Percentiles rank a stretch among this genome's conserved stretches.
Conservation (phyloP, 2,797 vertebrate genomes). For the Delichon dasypus region DNA sequence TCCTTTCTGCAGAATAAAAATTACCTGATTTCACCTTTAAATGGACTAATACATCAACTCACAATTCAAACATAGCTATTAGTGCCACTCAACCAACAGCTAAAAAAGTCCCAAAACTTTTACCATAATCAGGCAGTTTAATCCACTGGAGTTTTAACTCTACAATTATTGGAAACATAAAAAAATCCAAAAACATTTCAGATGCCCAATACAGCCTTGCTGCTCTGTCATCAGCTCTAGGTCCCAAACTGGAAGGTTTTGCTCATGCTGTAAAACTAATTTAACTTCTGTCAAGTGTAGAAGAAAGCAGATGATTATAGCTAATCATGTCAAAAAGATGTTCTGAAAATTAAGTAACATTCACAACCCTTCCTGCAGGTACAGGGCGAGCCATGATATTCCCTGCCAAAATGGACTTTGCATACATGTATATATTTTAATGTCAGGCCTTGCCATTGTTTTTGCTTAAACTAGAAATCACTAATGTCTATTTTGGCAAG, state of each 20-base stretch:
- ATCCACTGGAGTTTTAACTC: background rate
- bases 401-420: background rate
- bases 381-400: accelerated
- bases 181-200: background rate
- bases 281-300: background rate
- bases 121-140: background rate
- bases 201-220: background rate
- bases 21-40: background rate
- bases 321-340: background rate
- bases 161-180: background rate
- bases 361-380: background rate
- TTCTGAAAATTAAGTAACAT: background rate
- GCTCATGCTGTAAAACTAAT: background rate
- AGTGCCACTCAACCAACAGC: background rate
- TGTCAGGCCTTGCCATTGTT: background rate
- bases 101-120: background rate
- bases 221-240: background rate
- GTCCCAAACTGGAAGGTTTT: background rate
- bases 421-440: background rate
- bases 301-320: background rate
- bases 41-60: background rate
- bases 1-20: background rate
- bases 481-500: background rate
- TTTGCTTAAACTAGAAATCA: background rate
- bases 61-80: background rate